Base-by-base conservation (phyloP, 2,113 vertebrate species). In the Mystacornis crossleyi region DNA sequence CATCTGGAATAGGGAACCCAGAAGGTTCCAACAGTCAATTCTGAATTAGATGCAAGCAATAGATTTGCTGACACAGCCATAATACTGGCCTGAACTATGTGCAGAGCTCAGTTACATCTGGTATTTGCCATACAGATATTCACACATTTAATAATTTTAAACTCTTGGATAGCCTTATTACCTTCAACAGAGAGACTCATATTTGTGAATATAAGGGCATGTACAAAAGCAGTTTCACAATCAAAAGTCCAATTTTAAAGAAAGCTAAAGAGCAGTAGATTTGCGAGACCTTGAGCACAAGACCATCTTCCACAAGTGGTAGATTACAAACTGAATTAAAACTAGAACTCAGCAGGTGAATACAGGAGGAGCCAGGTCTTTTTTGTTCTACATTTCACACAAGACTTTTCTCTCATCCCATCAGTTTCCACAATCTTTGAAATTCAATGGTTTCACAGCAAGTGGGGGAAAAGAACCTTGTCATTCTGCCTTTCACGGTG, bases 371-470 rank as follows among this genome's bases (percentile, higher is more conserved):
- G 18, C 7, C 38, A 81, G 15, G 21, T 48, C 57, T 18, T 73
- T 87, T 79, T 60, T 38, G n/a, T 29, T 51, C n/a, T 29, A 33
- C 8, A 19, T 70, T 77, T 69, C 0, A 0, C 9, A 51, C 0
- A 0, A 54, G 24, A 54, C 10, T 48, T n/a, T 74, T 89, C 14
- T 77, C 40, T 89, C 14, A 67, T 33, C 11, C 15, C 4, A 42
- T 80, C 38, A 47, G 7, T 45, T 78, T 80, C 40, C n/a, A 83
- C 7, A 48, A 1, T 17, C 48, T 58, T 47, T 90, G 48, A 88
- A 92, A 75, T 24, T 31, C 29, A 55, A 17, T 8, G 11, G 31
- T 43, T 80, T 75, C 61, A 67, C 18, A 51, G 7, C 6, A 34
- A 14, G 9, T 18, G 8, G n/a, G 26, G 19, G 14, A 6, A 12